A percentile compares a stretch with the other conserved stretches of the same genome.
Evolutionary conservation across 2,797 vertebrate genomes (phyloP).

Genomic region (Hozukius guyotensis): DNA sequence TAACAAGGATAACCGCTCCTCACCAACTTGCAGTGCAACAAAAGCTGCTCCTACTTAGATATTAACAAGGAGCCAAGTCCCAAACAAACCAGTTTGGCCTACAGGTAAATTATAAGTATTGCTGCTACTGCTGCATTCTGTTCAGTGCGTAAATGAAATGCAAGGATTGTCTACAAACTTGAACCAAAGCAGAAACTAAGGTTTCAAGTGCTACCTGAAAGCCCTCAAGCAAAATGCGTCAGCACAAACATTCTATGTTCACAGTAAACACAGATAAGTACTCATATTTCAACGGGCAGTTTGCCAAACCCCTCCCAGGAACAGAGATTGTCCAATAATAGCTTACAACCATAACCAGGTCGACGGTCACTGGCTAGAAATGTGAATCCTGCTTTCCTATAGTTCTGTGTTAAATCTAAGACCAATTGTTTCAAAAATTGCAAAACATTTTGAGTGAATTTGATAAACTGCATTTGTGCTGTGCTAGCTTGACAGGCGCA

Average conservation of each 20-base stretch:
- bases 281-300: background rate
- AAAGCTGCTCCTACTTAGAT: background rate
- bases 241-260: background rate
- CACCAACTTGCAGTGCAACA: background rate
- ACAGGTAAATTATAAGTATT: background rate
- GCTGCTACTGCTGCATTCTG: background rate
- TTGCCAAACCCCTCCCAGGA: background rate
- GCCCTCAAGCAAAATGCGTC: background rate
- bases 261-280: background rate
- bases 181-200: background rate
- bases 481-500: background rate
- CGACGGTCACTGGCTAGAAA: background rate
- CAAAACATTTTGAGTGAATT: background rate
- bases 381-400: background rate
- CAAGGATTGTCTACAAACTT: background rate
- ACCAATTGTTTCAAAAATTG: background rate
- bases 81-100: constrained; percentile 33
- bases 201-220: background rate
- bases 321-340: background rate
- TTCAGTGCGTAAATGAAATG: background rate
- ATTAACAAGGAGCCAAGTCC: background rate
- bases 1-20: background rate
- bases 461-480: background rate
- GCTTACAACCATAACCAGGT: background rate
- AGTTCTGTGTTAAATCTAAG: background rate